Evolutionary conservation across 2,888 invertebrate genomes (phyloP).

Genomic region (Junonia oenone): DNA sequence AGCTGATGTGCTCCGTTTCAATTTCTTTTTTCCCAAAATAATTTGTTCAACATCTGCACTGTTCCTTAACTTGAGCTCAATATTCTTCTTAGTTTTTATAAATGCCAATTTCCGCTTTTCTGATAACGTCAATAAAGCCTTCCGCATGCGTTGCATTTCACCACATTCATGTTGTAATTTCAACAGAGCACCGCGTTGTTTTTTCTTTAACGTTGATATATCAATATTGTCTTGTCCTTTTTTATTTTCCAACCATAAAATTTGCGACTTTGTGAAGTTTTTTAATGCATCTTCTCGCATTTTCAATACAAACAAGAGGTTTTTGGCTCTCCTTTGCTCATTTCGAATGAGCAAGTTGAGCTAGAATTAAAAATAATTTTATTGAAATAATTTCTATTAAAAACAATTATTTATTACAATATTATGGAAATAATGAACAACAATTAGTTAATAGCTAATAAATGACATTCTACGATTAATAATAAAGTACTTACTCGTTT

Average conservation of each 20-base stretch:
- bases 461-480: neutral
- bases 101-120: constrained; percentile 65
- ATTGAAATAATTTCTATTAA: too few relatives aligned
- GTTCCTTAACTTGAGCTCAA: constrained; percentile 59
- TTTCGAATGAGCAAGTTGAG: constrained; percentile 74
- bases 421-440: neutral
- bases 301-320: constrained; percentile 66
- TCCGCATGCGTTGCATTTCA: constrained; percentile 81
- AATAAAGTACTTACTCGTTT: neutral
- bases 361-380: constrained; percentile 39
- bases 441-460: neutral
- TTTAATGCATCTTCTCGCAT: constrained; percentile 73
- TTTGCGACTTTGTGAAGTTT: constrained; percentile 72
- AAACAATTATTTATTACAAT: too few relatives aligned
- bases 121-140: constrained; percentile 60
- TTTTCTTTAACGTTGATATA: constrained; percentile 80
- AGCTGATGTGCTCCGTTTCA: constrained; percentile 43
- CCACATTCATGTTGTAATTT: constrained; percentile 84
- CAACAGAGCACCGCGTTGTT: constrained; percentile 82
- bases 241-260: constrained; percentile 69
- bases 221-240: constrained; percentile 69
- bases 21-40: constrained; percentile 57
- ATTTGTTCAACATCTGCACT: constrained; percentile 61
- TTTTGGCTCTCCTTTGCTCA: constrained; percentile 72
- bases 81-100: constrained; percentile 67